These are phyloP conservation scores for Xiphophorus birchmanni DNA, from an alignment of 2,797 vertebrate species.

Conservation along the genomic window DNA sequence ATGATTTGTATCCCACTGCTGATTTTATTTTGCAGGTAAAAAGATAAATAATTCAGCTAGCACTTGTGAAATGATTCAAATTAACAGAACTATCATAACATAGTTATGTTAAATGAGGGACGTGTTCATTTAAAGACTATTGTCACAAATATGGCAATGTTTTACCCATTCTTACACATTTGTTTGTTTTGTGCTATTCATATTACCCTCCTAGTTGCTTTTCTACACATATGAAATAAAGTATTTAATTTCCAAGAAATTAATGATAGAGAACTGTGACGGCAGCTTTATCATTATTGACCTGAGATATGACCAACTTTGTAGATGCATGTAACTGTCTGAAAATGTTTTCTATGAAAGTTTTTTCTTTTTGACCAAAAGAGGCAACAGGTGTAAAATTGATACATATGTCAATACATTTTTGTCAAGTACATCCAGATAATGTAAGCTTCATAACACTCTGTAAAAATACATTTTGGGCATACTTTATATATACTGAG, in stretches of 20 bases:
- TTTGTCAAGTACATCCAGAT: neutral
- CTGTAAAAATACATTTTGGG: neutral
- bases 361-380: neutral
- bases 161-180: neutral
- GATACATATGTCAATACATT: neutral
- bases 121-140: neutral
- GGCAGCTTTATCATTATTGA: neutral
- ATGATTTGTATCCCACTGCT: slow-evolving; percentile 61
- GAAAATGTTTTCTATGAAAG: neutral
- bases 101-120: neutral
- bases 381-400: neutral
- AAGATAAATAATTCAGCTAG: neutral
- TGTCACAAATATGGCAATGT: neutral
- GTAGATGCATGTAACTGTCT: neutral
- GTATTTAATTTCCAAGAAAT: neutral
- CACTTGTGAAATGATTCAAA: neutral
- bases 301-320: neutral
- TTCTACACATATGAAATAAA: neutral
- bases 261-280: neutral
- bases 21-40: slow-evolving; percentile 54
- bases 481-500: neutral
- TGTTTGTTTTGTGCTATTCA: neutral
- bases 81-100: neutral
- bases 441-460: neutral
- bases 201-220: neutral